A percentile compares a stretch with the other conserved stretches of the same genome.
These are phyloP conservation scores for Scrobipalpa costella DNA, from an alignment of 2,888 invertebrate species.

Conservation along the genomic window DNA sequence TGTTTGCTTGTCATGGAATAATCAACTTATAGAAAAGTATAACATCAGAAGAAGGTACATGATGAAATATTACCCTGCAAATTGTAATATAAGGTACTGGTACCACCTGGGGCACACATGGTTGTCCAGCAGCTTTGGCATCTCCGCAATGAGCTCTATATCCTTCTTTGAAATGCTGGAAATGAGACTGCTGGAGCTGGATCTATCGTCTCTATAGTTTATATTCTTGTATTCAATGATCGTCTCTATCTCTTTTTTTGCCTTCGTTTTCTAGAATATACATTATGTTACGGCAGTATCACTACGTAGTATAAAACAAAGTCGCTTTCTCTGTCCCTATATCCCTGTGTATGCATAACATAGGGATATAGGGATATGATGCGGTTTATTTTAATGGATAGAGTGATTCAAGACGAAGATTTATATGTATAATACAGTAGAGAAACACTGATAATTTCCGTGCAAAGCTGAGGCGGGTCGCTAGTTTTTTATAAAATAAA, in stretches of 20 bases:
- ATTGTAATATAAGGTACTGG: constrained; percentile 1
- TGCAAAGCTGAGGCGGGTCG: too few relatives aligned
- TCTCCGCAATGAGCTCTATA: not conserved
- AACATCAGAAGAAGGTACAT: not conserved
- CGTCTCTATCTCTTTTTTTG: constrained; percentile 21
- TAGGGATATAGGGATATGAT: too few relatives aligned
- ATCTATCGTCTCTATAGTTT: constrained; percentile 36
- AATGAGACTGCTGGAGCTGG: constrained; percentile 55
- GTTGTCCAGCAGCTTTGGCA: not conserved
- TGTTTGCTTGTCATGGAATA: too few relatives aligned
- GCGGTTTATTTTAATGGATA: too few relatives aligned
- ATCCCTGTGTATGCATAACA: too few relatives aligned
- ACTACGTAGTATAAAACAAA: too few relatives aligned
- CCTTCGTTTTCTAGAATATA: constrained; percentile 18
- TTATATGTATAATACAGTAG: too few relatives aligned
- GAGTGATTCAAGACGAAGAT: too few relatives aligned
- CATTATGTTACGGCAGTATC: too few relatives aligned
- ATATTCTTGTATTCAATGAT: constrained; percentile 42
- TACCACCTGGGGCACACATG: constrained; percentile 25
- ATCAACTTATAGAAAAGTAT: not conserved
- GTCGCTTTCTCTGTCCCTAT: too few relatives aligned
- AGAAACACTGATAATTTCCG: too few relatives aligned
- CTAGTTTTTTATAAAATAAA: too few relatives aligned
- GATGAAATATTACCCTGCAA: not conserved
- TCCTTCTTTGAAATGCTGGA: not conserved